Percentiles rank a stretch among this genome's conserved stretches.
These are phyloP conservation scores for Lamellibrachia satsuma DNA, from an alignment of 2,888 invertebrate species.

Conservation along the genomic window DNA sequence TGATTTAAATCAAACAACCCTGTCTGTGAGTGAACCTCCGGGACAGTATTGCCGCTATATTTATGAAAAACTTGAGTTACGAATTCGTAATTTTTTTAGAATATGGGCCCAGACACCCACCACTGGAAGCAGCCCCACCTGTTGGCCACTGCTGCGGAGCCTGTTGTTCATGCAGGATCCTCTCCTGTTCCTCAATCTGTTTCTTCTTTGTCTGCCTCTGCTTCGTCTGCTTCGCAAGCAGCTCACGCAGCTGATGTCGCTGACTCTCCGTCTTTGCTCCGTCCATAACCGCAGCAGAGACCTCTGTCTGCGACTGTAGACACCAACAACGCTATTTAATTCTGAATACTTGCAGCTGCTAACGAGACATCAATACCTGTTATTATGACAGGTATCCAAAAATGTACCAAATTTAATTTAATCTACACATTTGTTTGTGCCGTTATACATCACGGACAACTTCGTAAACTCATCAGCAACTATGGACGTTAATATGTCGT, in stretches of 20 bases:
- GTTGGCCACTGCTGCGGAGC: background rate
- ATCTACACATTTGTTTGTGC: background rate
- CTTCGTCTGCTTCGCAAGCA: constrained; percentile 73
- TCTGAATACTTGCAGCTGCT: background rate
- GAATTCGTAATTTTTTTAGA: no score
- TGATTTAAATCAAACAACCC: no score
- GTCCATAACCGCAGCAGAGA: constrained; percentile 26
- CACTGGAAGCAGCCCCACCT: background rate
- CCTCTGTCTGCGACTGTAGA: constrained; percentile 20
- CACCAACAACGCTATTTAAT: background rate
- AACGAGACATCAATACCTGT: background rate
- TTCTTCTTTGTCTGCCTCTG: constrained; percentile 68
- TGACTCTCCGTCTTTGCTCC: constrained; percentile 29
- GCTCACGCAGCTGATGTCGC: constrained; percentile 79
- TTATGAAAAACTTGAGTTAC: no score
- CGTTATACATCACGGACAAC: background rate
- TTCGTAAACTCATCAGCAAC: background rate
- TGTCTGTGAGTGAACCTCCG: no score
- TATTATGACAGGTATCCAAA: no score
- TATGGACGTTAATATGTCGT: background rate
- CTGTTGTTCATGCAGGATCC: constrained; percentile 64
- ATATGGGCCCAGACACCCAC: no score
- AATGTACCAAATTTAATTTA: background rate
- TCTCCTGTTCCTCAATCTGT: constrained; percentile 49
- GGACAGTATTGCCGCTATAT: no score